Evolutionary conservation across 37 sponge, comb jelly and placozoan genomes (phyloP), one percentile per base, ranked within the genome.

Genomic region (Halisarca cf. caerulea): DNA sequence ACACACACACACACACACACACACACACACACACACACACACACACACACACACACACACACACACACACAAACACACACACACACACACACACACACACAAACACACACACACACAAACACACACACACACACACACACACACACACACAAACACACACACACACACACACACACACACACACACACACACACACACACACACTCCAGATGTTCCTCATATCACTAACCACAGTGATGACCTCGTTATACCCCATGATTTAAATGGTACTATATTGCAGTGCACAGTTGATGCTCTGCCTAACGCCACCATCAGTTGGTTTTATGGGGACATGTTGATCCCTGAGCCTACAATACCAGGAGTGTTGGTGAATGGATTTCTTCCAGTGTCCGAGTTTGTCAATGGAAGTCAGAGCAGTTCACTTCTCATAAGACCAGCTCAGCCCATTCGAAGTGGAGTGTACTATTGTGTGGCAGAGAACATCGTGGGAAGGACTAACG

Each of bases 391-490:
- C 30, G 6, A 28, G 7, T 7, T 7, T 15, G 30, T 20, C n/a
- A 6, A 62, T 30, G 64, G 25, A 28, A 6, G 6, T 62, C 64
- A 62, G 64, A 7, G 5, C 30, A 62, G 64, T 62, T 5, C n/a
- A 62, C 64, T 62, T 6, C 6, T 4, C n/a, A 62, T 62, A 20
- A 28, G 30, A 7, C 64, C 64, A 6, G 15, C 64, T 62, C 18
- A 62, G 64, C 25, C 64, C 41, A 71, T 5, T 37, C 6, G 32
- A 33, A 30, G 40, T 37, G 72, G 40, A 8, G 32, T 18, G 8
- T 71, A 71, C 72, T 9, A 33, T 7, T 71, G 72, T 71, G 41
- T 33, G 18, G 72, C 72, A 30, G 72, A 37, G 39, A 71, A 71
- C 41, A 71, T 36, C 8, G 72, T 71, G 8, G 72, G 72, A 36